Evolutionary conservation across 1,140 invertebrate genomes (phyloP), one percentile per base, ranked within the genome.

Genomic region (Drosophila erecta): DNA sequence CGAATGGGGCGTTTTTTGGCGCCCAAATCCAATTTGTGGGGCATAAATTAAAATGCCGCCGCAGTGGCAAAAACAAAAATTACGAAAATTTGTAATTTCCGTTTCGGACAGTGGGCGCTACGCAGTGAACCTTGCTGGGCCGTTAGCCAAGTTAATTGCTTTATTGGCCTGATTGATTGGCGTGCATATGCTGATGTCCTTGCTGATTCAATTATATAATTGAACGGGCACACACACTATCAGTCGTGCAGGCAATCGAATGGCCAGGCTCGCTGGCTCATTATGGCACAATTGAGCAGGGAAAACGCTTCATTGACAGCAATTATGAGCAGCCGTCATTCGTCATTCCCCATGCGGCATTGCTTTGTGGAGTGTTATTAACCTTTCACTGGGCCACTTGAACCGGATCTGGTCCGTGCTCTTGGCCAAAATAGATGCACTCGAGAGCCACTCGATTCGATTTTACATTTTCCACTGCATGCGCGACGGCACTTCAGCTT

Each of bases 171-270:
- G 83, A 75, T 83, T 79, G 71, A 79, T 87, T 58, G 66, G 59
- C 76, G 74, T 69, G 73, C 62, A 76, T 76, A 60, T 69, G 73
- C 51, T 59, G 62, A 76, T 67, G 72, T 67, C 66, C 58, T 57
- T 58, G 73, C 61, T 71, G 81, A 89, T 87, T 86, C 75, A 87
- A 87, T 87, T 87, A 87, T 73, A 73, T 83, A 87, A 87, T 79
- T 66, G 81, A 37, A 55, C 41, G 66, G 53, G 67, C 59, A 72
- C 59, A 55, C 60, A 71, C 49, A 60, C 51, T 59, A 57, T 43
- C 33, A n/a, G 58, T 40, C 33, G 27, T 22, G 46, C 61, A 56
- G 50, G 12, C 74, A 61, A 76, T 76, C 50, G 49, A 76, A 61
- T 71, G 69, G 14, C 22, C 24, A 24, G 55, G 15, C 38, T 71